Evolutionary conservation across 1,140 invertebrate species (phyloP).

Genomic region (Holotrichia oblita): DNA sequence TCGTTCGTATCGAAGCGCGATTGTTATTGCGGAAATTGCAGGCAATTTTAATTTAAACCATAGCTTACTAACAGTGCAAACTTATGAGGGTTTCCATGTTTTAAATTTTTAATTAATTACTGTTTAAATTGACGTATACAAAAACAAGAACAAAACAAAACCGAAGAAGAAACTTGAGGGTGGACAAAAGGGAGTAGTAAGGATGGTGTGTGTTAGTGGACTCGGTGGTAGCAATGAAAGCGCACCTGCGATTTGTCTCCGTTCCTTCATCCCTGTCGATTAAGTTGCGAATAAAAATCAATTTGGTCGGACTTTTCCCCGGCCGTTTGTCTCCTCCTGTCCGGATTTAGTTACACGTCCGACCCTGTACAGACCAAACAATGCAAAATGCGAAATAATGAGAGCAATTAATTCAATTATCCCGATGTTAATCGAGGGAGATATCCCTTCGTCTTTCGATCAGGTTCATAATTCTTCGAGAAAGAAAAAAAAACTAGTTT

Average conservation of each 20-base stretch:
- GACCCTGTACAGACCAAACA: slow-evolving; percentile 16
- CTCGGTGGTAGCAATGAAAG: neutral
- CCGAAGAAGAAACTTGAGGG: too few relatives aligned
- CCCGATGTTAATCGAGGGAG: slow-evolving; percentile 55
- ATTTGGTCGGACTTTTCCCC: slow-evolving; percentile 41
- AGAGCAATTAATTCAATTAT: slow-evolving; percentile 59
- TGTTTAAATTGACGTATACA: too few relatives aligned
- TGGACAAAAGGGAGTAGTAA: too few relatives aligned
- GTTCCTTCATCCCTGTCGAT: slow-evolving; percentile 32
- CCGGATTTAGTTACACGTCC: neutral
- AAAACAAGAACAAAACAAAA: too few relatives aligned
- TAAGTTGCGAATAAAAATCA: slow-evolving; percentile 42
- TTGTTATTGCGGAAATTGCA: too few relatives aligned
- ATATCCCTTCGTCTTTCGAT: slow-evolving; percentile 51
- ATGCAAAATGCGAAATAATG: slow-evolving; percentile 54
- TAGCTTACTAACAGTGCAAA: too few relatives aligned
- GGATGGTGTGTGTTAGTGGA: too few relatives aligned
- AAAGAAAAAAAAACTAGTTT: too few relatives aligned
- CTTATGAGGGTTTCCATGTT: too few relatives aligned
- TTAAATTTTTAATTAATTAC: too few relatives aligned
- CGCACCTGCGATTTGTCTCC: slow-evolving; percentile 33
- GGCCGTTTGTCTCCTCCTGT: slow-evolving; percentile 41
- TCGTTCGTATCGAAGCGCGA: too few relatives aligned
- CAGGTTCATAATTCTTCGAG: neutral
- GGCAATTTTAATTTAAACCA: too few relatives aligned